These are phyloP conservation scores for Amphibalanus amphitrite DNA, from an alignment of 1,140 invertebrate species.

Conservation along the genomic window DNA sequence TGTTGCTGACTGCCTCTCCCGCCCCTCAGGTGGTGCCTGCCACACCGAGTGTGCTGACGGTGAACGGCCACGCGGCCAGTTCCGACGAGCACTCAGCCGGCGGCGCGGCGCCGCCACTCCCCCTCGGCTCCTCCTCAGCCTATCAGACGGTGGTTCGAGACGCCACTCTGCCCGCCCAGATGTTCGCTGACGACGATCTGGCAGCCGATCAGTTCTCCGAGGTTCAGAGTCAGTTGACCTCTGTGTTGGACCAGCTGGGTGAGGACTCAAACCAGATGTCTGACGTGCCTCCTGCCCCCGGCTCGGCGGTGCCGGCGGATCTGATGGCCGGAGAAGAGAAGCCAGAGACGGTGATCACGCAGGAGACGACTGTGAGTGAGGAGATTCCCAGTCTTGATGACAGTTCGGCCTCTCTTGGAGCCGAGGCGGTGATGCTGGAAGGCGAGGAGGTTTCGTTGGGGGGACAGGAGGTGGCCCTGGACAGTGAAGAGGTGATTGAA, in stretches of 20 bases:
- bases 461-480: not conserved
- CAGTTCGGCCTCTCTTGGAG: no score
- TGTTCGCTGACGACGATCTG: slow-evolving; percentile 1
- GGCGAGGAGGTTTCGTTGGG: not conserved
- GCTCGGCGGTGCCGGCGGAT: not conserved
- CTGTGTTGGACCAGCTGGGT: not conserved
- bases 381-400: no score
- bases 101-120: not conserved
- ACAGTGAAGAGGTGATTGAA: not conserved
- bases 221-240: not conserved
- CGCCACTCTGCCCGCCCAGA: not conserved
- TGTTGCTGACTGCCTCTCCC: no score
- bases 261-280: not conserved
- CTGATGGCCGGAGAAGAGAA: not conserved
- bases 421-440: not conserved
- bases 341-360: not conserved
- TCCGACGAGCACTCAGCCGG: no score
- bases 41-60: no score
- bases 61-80: not conserved
- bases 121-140: not conserved
- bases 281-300: not conserved
- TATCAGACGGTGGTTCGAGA: not conserved
- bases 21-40: not conserved
- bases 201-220: not conserved
- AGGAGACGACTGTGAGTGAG: not conserved